Base-by-base conservation (phyloP, 2,113 vertebrate species). In the Aythya baeri region DNA sequence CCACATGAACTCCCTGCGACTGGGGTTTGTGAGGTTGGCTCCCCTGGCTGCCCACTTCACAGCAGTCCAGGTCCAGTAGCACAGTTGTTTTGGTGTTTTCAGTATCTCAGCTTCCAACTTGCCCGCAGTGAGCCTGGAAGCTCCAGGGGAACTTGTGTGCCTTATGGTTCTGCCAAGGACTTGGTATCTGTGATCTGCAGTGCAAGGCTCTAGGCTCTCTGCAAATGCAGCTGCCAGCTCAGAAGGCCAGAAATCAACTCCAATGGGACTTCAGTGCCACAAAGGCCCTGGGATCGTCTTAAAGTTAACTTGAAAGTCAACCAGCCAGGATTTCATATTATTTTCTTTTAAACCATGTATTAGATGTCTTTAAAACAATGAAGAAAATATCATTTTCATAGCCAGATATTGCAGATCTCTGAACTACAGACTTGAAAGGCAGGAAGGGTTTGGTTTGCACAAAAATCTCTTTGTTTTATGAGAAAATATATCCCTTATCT, bases 401-500 rank as follows among this genome's bases (percentile, higher is more conserved):
- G 52, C 43, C 79, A 96, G 57, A 90, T 93, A 78, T 50, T 67
- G 43, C 79, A 78, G 44, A 83, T 77, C 82, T 88, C 92, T 88
- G 75, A 94, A 89, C 36, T 73, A 66, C 23, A 41, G 41, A 61
- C 81, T 82, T 94, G 91, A 91, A 89, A 95, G 68, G 62, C 61
- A 75, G 80, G 88, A 94, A 83, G 21, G 46, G 29, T 89, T 93
- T 95, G 18, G 20, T 90, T 78, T 89, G 59, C 34, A n/a, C 23
- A 91, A 92, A 92, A 91, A 72, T 70, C 8, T 15, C 17, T 91
- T 94, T 88, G n/a, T 88, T 93, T 93, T 91, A 74, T 88, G 34
- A 93, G 82, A 94, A 91, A 93, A 67, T 74, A 41, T 14, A 71
- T 66, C 38, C 43, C 79, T 91, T 73, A 87, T 77, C 63, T 59